A percentile compares a stretch with the other conserved stretches of the same genome.
phyloP scores from a whole-genome alignment of 2,113 vertebrate genomes.

The Raja brachyura region DNA sequence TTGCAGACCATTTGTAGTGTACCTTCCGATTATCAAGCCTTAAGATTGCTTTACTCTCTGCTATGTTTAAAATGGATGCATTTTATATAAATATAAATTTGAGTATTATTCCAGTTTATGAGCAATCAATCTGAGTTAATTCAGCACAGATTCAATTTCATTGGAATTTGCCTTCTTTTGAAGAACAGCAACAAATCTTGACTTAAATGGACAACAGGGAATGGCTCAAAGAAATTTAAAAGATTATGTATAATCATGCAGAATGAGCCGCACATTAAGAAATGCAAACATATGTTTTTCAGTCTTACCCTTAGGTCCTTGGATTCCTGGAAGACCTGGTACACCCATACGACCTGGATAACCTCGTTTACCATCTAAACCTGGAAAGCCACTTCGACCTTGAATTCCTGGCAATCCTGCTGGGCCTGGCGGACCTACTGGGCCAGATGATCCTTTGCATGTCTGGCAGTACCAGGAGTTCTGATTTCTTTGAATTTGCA shows the following conservation, averaged over 20 bases:
- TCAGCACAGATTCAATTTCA: not conserved
- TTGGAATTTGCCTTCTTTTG: not conserved
- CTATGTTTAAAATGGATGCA: not conserved
- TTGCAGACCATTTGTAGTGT: not conserved
- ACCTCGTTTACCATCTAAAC: slow-evolving; percentile 72
- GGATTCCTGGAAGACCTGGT: slow-evolving; percentile 70
- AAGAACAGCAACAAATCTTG: not conserved
- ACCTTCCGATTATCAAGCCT: not conserved
- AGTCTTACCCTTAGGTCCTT: slow-evolving; percentile 76
- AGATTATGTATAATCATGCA: too few species aligned
- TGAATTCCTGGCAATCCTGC: slow-evolving; percentile 72
- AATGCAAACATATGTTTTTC: not conserved
- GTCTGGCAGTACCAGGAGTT: slow-evolving; percentile 73
- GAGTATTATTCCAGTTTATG: not conserved
- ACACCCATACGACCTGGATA: slow-evolving; percentile 53
- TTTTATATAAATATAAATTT: not conserved
- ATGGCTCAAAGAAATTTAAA: not conserved
- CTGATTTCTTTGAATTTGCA: slow-evolving; percentile 70
- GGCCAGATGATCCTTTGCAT: slow-evolving; percentile 56
- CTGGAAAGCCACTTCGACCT: slow-evolving; percentile 75
- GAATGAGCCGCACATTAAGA: not conserved
- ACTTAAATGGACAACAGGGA: not conserved
- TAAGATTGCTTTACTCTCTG: not conserved
- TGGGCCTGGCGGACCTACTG: slow-evolving; percentile 54
- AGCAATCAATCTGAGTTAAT: not conserved